These are phyloP conservation scores for Eremophila alpestris DNA, from an alignment of 2,797 vertebrate species.

Conservation along the genomic window DNA sequence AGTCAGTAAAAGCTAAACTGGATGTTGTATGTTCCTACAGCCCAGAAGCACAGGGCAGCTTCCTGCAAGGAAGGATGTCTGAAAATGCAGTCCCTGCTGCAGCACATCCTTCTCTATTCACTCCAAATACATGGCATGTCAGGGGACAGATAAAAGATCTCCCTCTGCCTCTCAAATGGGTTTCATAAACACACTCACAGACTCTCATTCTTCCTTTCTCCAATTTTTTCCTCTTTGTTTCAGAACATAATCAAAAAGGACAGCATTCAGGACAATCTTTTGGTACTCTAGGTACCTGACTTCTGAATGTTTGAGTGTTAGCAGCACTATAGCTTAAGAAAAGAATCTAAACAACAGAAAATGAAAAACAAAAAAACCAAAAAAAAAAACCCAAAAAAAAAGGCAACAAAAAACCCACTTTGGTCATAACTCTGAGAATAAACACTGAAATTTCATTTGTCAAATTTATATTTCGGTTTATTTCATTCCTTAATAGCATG, in stretches of 20 bases:
- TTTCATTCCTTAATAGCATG: neutral
- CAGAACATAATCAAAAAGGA: neutral
- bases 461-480: neutral
- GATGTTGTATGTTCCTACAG: neutral
- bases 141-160: neutral
- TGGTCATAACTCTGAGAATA: neutral
- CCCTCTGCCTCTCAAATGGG: neutral
- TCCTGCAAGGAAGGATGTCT: neutral
- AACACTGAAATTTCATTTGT: neutral
- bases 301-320: neutral
- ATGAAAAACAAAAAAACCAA: no score
- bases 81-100: neutral
- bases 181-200: neutral
- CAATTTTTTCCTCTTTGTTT: neutral
- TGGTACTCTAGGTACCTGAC: neutral
- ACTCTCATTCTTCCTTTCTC: neutral
- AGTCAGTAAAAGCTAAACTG: neutral
- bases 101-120: neutral
- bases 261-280: neutral
- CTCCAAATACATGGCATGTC: neutral
- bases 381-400: no score
- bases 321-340: neutral
- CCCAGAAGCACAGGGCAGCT: neutral
- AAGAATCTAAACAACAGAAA: neutral
- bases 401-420: neutral